Percentiles rank a stretch among this genome's conserved stretches.
phyloP scores from a whole-genome alignment of 2,113 vertebrate species.

The Sminthopsis crassicaudata region DNA sequence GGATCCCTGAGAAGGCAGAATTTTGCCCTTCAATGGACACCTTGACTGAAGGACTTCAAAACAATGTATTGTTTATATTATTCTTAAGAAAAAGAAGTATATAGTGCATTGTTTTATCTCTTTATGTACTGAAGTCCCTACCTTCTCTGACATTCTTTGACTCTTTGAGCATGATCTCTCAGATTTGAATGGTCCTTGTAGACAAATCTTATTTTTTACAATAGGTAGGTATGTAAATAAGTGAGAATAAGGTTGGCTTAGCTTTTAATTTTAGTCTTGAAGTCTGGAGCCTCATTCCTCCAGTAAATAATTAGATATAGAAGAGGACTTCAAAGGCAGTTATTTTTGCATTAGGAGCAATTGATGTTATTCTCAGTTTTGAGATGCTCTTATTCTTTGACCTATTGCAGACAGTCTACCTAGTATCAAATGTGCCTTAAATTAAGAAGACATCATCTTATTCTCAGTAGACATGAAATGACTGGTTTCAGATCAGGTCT shows the following conservation, averaged over 20 bases:
- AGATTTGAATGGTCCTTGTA: background rate
- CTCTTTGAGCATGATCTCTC: background rate
- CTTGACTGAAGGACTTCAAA: background rate
- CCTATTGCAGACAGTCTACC: background rate
- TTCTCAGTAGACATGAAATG: background rate
- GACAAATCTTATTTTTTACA: background rate
- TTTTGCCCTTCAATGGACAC: background rate
- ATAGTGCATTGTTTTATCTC: background rate
- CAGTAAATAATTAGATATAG: background rate
- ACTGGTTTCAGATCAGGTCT: background rate
- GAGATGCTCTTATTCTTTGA: background rate
- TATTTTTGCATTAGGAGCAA: background rate
- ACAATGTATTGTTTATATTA: background rate
- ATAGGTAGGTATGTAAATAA: background rate
- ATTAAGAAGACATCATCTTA: background rate
- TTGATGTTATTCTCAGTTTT: background rate
- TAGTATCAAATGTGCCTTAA: background rate
- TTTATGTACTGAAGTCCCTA: background rate
- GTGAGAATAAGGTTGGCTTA: background rate
- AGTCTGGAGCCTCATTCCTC: background rate
- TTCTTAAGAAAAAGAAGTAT: background rate
- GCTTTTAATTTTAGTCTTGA: background rate
- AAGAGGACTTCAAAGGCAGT: background rate
- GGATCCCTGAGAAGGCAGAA: background rate
- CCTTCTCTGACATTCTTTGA: background rate